Evolutionary conservation across 2,888 invertebrate genomes (phyloP), one percentile per base, ranked within the genome.

Genomic region (Eupsilia transversa): DNA sequence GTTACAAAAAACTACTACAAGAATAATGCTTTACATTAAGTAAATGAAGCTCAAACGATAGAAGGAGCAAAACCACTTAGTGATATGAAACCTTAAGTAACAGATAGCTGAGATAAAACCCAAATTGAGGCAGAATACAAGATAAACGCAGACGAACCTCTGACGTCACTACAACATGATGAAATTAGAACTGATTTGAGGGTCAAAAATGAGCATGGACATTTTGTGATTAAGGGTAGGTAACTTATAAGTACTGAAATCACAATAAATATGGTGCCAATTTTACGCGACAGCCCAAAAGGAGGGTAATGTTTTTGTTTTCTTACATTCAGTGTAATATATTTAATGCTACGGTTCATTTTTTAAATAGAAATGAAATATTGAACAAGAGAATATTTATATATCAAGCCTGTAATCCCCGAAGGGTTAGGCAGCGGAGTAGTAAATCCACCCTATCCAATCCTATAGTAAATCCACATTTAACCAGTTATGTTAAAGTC

Each of bases 51-150:
- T 54, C 30, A 41, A 70, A 46, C n/a, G 49, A 57, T 65, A 57
- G 69, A 72, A 70, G 60, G 33, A 60, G 54, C 69, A 77, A 70
- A 77, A 82, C 69, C 82, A 81, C 80, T 80, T 80, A 80, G 77
- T 49, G 69, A 69, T 81, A 72, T 77, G 77, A 77, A 77, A 72
- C 81, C 82, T 69, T 65, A 60, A 77, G 82, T 80, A 77, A 69
- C 65, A 77, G 69, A 77, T 69, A 59, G 61, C 65, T 5, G n/a
- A 77, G 61, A 77, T 81, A 82, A 80, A 80, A 57, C 52, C 27
- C 41, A 49, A 65, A 57, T 63, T 72, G 65, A 61, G 23, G 57
- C 66, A 41, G 57, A 74, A 74, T 69, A 82, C 52, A 69, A 69
- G 71, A 76, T 72, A 76, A 56, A 81, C 27, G 77, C 14, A 65